Conservation (phyloP, 2,797 vertebrate genomes). For the Garrulus glandarius region DNA sequence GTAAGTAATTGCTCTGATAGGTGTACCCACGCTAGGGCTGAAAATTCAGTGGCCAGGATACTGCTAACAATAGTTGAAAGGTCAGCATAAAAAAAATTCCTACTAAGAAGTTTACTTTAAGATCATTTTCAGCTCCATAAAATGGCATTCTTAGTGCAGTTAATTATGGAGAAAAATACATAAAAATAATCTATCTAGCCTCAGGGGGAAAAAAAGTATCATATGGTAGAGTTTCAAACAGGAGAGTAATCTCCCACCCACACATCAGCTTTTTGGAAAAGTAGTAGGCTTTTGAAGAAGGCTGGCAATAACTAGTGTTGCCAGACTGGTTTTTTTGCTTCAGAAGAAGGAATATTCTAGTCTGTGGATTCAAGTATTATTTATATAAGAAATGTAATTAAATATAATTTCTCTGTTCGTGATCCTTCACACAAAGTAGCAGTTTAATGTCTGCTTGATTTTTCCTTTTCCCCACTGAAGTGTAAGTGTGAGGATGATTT, state of each 20-base stretch:
- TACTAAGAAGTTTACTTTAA: background rate
- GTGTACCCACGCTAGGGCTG: background rate
- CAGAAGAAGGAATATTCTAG: background rate
- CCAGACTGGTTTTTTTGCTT: conserved; percentile 7
- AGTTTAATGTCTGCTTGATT: background rate
- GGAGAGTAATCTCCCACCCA: background rate
- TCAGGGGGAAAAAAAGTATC: background rate
- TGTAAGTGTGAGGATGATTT: background rate
- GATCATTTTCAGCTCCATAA: background rate
- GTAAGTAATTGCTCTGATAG: background rate
- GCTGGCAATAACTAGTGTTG: background rate
- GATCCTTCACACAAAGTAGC: background rate
- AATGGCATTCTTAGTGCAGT: background rate
- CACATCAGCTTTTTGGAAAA: background rate
- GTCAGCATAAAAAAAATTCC: background rate
- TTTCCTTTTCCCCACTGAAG: background rate
- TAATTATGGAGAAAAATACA: background rate
- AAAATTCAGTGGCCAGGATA: background rate
- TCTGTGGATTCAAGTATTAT: background rate
- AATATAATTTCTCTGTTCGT: background rate
- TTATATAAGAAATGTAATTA: background rate
- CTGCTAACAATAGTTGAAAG: background rate
- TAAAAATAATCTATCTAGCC: background rate
- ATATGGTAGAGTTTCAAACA: background rate
- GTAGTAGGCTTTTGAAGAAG: background rate